A percentile compares a stretch with the other conserved stretches of the same genome.
phyloP scores from a whole-genome alignment of 2,888 invertebrate species.

The Phragmatobia fuliginosa region DNA sequence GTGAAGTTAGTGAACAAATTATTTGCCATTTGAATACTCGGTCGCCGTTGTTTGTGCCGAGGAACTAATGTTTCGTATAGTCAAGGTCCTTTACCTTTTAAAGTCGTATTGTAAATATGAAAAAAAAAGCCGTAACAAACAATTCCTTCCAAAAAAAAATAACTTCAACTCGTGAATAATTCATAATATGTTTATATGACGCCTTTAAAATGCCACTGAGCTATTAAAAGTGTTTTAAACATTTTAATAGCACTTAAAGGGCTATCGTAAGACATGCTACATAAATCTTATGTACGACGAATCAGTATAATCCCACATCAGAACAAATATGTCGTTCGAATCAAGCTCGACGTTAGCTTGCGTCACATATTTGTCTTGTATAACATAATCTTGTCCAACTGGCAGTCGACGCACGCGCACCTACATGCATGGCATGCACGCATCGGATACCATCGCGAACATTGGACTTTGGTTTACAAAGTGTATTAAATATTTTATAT shows the following conservation, averaged over 20 bases:
- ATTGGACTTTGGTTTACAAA: slow-evolving; percentile 51
- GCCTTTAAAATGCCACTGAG: background rate
- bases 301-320: slow-evolving; percentile 8
- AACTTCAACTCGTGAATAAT: background rate
- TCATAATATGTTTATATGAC: background rate
- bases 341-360: slow-evolving; percentile 44
- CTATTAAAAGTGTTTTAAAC: background rate
- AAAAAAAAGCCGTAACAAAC: background rate
- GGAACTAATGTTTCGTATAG: slow-evolving; percentile 13
- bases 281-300: background rate
- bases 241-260: background rate
- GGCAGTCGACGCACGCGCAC: slow-evolving; percentile 63
- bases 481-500: slow-evolving; percentile 32
- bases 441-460: slow-evolving; percentile 63
- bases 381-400: slow-evolving; percentile 60
- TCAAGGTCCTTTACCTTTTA: slow-evolving; percentile 17
- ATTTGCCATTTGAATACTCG: slow-evolving; percentile 47
- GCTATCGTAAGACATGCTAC: background rate
- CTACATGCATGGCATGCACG: slow-evolving; percentile 66
- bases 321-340: slow-evolving; percentile 30
- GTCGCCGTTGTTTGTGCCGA: slow-evolving; percentile 25
- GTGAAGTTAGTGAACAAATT: slow-evolving; percentile 45
- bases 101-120: background rate
- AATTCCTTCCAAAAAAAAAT: slow-evolving; percentile 15
- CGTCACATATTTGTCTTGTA: slow-evolving; percentile 58